Conservation (phyloP, 2,113 vertebrate species). For the Amblyornis subalaris region DNA sequence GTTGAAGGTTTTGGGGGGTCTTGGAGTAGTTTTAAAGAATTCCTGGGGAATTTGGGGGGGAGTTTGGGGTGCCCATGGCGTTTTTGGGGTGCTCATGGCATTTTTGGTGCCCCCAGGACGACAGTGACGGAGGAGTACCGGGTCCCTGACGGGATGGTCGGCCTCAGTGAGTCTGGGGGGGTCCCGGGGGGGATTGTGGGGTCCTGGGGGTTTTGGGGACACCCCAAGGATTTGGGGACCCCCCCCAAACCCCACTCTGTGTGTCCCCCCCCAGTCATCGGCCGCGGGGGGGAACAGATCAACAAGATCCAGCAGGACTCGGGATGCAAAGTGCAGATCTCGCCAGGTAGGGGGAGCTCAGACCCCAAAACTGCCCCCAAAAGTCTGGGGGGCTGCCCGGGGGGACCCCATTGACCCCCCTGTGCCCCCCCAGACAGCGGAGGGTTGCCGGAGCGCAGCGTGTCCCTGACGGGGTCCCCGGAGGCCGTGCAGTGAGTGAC, state of each 20-base stretch:
- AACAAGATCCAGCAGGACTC: constrained; percentile 96
- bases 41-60: not conserved
- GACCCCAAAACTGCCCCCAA: not conserved
- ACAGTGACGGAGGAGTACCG: constrained; percentile 86
- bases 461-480: not conserved
- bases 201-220: not conserved
- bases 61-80: not conserved
- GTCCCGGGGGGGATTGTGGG: not conserved
- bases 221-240: no score
- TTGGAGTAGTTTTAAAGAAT: not conserved
- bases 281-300: constrained; percentile 91
- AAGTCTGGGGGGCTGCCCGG: not conserved
- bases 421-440: not conserved
- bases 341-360: constrained; percentile 73
- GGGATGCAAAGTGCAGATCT: constrained; percentile 94
- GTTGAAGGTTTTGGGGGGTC: not conserved
- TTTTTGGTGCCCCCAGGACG: no score
- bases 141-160: constrained; percentile 92
- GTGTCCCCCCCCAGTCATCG: constrained; percentile 78
- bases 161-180: constrained; percentile 83
- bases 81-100: not conserved
- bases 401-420: not conserved
- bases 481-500: not conserved
- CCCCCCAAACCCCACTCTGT: rapidly evolving
- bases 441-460: not conserved